Evolutionary conservation across 1,140 invertebrate species (phyloP).

Genomic region (Coptotermes formosanus): DNA sequence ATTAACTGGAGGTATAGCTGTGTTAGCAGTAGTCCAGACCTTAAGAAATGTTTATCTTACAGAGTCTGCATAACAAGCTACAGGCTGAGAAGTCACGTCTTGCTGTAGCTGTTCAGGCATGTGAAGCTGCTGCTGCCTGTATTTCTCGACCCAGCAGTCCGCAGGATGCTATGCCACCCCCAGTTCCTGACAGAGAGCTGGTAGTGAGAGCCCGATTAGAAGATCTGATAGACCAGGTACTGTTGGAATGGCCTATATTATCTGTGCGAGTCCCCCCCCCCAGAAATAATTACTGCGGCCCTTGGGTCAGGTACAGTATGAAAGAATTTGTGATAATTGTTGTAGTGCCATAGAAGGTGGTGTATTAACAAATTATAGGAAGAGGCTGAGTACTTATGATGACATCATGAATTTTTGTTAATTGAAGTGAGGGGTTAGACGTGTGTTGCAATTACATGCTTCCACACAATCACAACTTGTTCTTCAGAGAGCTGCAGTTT

Average conservation of each 20-base stretch:
- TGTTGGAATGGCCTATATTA: background rate
- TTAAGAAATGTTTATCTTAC: slow-evolving; percentile 38
- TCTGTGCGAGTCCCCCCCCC: background rate
- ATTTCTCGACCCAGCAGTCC: slow-evolving; percentile 87
- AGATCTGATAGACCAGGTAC: slow-evolving; percentile 89
- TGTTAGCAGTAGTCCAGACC: no score
- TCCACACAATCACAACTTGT: no score
- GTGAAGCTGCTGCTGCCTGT: slow-evolving; percentile 87
- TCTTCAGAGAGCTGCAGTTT: no score
- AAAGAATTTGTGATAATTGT: no score
- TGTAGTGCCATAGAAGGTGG: no score
- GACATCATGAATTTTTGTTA: no score
- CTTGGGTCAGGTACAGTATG: no score
- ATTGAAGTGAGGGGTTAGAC: no score
- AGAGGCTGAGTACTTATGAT: no score
- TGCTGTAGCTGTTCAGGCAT: slow-evolving; percentile 82
- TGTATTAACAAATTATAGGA: no score
- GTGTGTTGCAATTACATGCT: no score
- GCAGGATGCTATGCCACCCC: slow-evolving; percentile 74
- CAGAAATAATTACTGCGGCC: background rate
- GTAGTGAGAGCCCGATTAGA: slow-evolving; percentile 79
- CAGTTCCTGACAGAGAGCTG: slow-evolving; percentile 79
- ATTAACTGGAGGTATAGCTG: no score
- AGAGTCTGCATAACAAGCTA: slow-evolving; percentile 79
- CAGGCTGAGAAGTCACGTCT: slow-evolving; percentile 85